phyloP scores from a whole-genome alignment of 2,888 invertebrate genomes.

The Eurytoma californica region DNA sequence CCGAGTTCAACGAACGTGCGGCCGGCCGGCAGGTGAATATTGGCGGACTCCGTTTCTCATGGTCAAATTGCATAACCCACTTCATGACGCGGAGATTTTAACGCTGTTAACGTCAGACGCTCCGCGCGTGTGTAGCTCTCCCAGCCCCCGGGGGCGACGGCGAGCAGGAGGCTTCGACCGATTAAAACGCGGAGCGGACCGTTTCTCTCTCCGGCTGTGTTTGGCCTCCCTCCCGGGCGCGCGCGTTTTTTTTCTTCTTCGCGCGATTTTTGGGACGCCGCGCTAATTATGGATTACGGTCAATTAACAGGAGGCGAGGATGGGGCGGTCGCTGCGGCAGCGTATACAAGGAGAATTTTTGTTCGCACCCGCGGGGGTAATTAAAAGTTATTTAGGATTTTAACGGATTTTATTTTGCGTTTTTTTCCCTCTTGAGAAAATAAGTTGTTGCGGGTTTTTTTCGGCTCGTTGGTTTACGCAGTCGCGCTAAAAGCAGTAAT shows the following conservation, averaged over 20 bases:
- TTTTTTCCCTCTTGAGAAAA: neutral
- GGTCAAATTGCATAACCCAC: slow-evolving; percentile 57
- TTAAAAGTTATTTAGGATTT: slow-evolving; percentile 48
- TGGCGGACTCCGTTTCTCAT: slow-evolving; percentile 48
- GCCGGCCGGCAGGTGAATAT: slow-evolving; percentile 51
- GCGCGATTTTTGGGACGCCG: slow-evolving; percentile 49
- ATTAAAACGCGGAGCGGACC: slow-evolving; percentile 18
- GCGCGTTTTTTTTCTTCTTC: slow-evolving; percentile 1
- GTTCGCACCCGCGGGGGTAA: neutral
- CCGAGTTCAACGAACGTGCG: slow-evolving; percentile 52
- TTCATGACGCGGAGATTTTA: slow-evolving; percentile 53
- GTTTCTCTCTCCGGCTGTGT: neutral
- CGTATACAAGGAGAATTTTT: neutral
- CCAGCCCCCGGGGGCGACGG: slow-evolving; percentile 30
- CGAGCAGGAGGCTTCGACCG: neutral
- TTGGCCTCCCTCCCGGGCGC: neutral
- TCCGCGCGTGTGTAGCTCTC: slow-evolving; percentile 6
- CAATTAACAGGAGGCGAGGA: slow-evolving; percentile 39
- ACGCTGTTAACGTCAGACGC: slow-evolving; percentile 50
- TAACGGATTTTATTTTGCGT: slow-evolving; percentile 30
- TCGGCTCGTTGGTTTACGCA: neutral
- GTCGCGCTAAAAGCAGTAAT: neutral
- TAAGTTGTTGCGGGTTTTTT: neutral
- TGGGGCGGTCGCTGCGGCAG: neutral
- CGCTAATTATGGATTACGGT: slow-evolving; percentile 58